These are phyloP conservation scores for Sebastes oblongus DNA, from an alignment of 2,797 vertebrate genomes.

Conservation along the genomic window DNA sequence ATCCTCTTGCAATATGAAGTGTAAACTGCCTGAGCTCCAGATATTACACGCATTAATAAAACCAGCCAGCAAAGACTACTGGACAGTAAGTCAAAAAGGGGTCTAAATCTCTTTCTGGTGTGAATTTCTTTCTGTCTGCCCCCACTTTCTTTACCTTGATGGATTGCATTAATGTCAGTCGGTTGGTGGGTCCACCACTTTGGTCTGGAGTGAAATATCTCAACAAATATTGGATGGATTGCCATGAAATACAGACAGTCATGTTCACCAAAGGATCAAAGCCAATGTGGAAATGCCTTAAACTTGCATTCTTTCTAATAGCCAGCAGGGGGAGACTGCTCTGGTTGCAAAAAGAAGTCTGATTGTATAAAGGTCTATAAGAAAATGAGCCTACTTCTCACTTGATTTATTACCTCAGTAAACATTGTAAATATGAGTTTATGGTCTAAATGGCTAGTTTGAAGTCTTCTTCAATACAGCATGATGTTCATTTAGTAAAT, in stretches of 20 bases:
- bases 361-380: too few relatives aligned
- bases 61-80: not conserved
- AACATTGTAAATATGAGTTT: too few relatives aligned
- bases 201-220: not conserved
- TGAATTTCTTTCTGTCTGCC: not conserved
- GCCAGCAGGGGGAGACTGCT: too few relatives aligned
- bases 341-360: too few relatives aligned
- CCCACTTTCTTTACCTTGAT: not conserved
- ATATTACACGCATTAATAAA: constrained; percentile 7
- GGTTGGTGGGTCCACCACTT: not conserved
- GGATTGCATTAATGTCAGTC: not conserved
- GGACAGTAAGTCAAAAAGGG: constrained; percentile 17
- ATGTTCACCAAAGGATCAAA: not conserved
- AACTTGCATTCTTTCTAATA: too few relatives aligned
- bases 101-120: not conserved
- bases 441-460: too few relatives aligned
- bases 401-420: too few relatives aligned
- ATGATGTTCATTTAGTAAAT: too few relatives aligned
- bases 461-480: too few relatives aligned
- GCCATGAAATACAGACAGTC: not conserved
- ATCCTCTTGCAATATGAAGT: not conserved
- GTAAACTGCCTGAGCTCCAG: constrained; percentile 6
- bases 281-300: too few relatives aligned
- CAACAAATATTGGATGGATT: not conserved
- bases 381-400: too few relatives aligned